Evolutionary conservation across 2,797 vertebrate genomes (phyloP).

Genomic region (Gymnodraco acuticeps): DNA sequence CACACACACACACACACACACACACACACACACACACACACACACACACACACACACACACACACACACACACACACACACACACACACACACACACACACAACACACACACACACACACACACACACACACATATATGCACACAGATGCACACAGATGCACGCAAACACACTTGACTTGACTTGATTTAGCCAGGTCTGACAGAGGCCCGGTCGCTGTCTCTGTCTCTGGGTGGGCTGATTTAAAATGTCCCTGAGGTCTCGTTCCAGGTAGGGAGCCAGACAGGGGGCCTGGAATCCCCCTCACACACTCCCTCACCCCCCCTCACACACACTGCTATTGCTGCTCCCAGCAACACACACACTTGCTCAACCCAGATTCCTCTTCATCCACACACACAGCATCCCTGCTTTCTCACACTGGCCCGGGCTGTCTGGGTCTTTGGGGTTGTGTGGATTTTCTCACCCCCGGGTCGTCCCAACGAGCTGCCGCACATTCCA

Average conservation of each 20-base stretch:
- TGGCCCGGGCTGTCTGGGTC: slow-evolving; percentile 82
- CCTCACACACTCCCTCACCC: slow-evolving; percentile 54
- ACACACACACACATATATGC: slow-evolving; percentile 32
- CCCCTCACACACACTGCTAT: slow-evolving; percentile 52
- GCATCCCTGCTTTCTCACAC: slow-evolving; percentile 74
- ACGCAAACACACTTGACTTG: slow-evolving; percentile 49
- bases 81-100: slow-evolving; percentile 29
- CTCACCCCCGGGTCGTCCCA: slow-evolving; percentile 47
- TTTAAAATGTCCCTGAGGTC: slow-evolving; percentile 87
- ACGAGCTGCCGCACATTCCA: slow-evolving; percentile 86
- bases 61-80: slow-evolving; percentile 35
- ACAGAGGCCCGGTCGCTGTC: slow-evolving; percentile 77
- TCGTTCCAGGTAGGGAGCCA: slow-evolving; percentile 88
- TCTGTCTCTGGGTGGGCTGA: slow-evolving; percentile 91
- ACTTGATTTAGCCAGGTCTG: slow-evolving; percentile 69
- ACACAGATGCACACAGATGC: slow-evolving; percentile 28
- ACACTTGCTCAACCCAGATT: slow-evolving; percentile 38
- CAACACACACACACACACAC: slow-evolving; percentile 31
- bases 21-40: slow-evolving; percentile 27
- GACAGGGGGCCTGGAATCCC: slow-evolving; percentile 83
- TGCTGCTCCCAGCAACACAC: slow-evolving; percentile 72
- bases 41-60: slow-evolving; percentile 34
- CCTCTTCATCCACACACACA: slow-evolving; percentile 37
- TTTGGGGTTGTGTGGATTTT: slow-evolving; percentile 60
- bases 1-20: slow-evolving; percentile 31